Conservation (phyloP, 2,113 vertebrate species). For the Elachura formosa region DNA sequence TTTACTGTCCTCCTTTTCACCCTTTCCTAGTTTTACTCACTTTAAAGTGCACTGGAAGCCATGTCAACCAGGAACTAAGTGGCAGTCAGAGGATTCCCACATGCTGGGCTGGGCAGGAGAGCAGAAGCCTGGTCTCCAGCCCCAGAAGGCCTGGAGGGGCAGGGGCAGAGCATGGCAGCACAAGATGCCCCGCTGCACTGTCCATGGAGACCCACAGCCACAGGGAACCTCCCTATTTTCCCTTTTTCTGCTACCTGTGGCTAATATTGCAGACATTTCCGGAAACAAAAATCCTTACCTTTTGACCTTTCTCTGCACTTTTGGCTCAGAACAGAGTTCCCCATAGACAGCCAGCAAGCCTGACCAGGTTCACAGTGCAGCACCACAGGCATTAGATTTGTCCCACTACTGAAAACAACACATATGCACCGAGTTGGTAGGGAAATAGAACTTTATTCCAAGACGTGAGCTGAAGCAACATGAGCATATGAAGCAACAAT, state of each 20-base stretch:
- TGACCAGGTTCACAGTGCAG: neutral
- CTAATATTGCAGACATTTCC: neutral
- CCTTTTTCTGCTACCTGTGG: neutral
- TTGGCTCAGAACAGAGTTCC: conserved; percentile 4
- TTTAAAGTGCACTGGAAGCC: neutral
- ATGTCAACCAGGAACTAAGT: accelerated
- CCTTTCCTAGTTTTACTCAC: neutral
- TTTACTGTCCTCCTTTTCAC: neutral
- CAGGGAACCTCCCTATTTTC: neutral
- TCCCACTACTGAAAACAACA: conserved; percentile 2
- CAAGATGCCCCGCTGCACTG: neutral
- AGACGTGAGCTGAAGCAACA: conserved; percentile 29
- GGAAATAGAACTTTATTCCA: conserved; percentile 57
- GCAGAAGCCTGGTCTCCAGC: neutral
- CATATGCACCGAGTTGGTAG: neutral
- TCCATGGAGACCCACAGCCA: neutral
- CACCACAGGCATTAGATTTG: accelerated
- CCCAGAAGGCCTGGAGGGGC: neutral
- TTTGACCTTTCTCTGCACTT: conserved; percentile 19
- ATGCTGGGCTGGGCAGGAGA: neutral
- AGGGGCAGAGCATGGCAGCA: neutral
- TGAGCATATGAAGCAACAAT: conserved; percentile 26
- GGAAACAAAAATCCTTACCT: neutral
- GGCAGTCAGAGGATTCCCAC: neutral
- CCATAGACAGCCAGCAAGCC: neutral